These are phyloP conservation scores for Drosophila watanabei DNA, from an alignment of 1,140 invertebrate genomes.

Conservation along the genomic window DNA sequence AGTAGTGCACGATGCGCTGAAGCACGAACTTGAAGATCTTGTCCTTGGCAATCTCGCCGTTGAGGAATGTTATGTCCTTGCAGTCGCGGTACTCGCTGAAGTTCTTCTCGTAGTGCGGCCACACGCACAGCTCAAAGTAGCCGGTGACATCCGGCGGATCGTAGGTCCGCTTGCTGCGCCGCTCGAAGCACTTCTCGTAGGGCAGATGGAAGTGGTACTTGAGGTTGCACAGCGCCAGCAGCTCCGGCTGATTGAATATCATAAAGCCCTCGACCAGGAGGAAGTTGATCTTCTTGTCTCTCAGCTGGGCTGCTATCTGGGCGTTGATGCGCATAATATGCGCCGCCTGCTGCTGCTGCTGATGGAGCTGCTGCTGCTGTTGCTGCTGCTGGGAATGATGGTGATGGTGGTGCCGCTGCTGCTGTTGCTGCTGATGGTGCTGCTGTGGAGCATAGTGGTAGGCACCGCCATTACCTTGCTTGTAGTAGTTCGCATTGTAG, in stretches of 20 bases:
- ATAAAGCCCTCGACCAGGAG: slow-evolving; percentile 92
- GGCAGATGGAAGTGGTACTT: slow-evolving; percentile 91
- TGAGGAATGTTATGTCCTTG: slow-evolving; percentile 82
- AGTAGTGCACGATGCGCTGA: slow-evolving; percentile 77
- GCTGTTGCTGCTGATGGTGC: slow-evolving; percentile 12
- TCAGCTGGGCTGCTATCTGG: slow-evolving; percentile 62
- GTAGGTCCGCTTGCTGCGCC: slow-evolving; percentile 89
- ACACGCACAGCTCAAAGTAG: slow-evolving; percentile 92
- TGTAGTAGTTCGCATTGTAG: slow-evolving; percentile 55
- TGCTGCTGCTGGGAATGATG: slow-evolving; percentile 44
- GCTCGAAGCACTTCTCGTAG: slow-evolving; percentile 88
- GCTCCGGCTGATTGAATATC: slow-evolving; percentile 89
- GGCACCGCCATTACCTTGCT: slow-evolving; percentile 17
- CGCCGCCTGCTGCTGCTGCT: slow-evolving; percentile 54
- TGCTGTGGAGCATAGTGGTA: slow-evolving; percentile 41
- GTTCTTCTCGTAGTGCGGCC: slow-evolving; percentile 89
- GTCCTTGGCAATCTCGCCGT: slow-evolving; percentile 79
- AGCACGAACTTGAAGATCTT: slow-evolving; percentile 82
- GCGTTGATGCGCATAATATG: slow-evolving; percentile 71
- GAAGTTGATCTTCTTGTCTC: slow-evolving; percentile 86
- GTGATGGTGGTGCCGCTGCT: slow-evolving; percentile 39
- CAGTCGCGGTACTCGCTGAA: slow-evolving; percentile 77
- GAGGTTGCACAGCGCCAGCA: slow-evolving; percentile 89
- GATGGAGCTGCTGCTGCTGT: slow-evolving; percentile 40
- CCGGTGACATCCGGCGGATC: slow-evolving; percentile 92